Conservation (phyloP, 2,113 vertebrate species). For the Acanthochromis polyacanthus region DNA sequence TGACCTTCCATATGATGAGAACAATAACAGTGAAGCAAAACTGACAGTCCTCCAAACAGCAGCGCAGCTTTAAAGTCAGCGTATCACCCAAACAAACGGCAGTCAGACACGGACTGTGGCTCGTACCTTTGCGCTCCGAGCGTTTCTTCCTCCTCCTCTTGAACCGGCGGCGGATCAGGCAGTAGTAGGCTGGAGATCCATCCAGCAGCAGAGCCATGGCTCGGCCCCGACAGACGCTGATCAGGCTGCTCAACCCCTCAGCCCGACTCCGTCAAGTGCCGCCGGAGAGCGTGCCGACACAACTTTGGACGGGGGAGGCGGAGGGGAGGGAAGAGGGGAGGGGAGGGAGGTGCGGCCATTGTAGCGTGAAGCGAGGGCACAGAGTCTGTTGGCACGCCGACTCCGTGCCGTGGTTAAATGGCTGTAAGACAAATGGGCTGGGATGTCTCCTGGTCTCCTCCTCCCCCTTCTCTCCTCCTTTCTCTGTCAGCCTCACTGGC, state of each 20-base stretch:
- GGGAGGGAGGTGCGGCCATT: constrained; percentile 4
- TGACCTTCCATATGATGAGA: no score
- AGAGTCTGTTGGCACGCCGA: constrained; percentile 20
- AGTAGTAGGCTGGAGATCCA: constrained; percentile 42
- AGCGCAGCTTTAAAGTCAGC: neutral
- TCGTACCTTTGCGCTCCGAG: constrained; percentile 84
- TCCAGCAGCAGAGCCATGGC: constrained; percentile 73
- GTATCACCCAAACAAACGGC: neutral
- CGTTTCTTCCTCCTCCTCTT: constrained; percentile 85
- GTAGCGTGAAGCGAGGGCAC: constrained; percentile 4
- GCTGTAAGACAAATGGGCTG: constrained; percentile 43
- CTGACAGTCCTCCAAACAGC: neutral
- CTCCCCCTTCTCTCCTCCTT: constrained; percentile 27
- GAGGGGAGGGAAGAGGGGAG: neutral
- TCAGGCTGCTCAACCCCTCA: no score
- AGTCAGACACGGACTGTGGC: no score
- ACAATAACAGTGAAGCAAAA: neutral
- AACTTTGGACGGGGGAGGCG: constrained; percentile 41
- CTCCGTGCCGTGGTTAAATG: constrained; percentile 44
- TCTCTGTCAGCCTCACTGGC: neutral
- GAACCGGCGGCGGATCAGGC: constrained; percentile 49
- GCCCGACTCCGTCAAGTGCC: neutral
- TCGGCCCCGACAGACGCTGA: no score
- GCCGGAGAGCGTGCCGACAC: constrained; percentile 8
- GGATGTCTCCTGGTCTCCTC: constrained; percentile 17